Conservation (phyloP, 1,140 invertebrate genomes). For the Lasioglossum baleicum region DNA sequence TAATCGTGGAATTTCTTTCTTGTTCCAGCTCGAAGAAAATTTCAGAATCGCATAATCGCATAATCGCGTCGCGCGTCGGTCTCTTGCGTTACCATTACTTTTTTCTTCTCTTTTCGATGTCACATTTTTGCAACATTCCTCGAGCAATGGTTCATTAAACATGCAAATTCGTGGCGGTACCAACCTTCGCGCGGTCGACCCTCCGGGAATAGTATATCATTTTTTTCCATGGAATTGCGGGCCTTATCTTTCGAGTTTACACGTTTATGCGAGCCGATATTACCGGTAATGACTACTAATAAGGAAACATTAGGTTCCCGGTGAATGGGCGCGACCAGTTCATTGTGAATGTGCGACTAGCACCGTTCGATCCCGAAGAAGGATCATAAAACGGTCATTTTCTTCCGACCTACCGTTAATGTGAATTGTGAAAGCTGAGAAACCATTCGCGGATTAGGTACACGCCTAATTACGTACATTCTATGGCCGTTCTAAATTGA, state of each 20-base stretch:
- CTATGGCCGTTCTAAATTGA: too few species aligned
- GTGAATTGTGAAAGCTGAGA: neutral
- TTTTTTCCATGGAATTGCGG: neutral
- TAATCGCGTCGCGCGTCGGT: too few species aligned
- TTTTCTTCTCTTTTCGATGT: neutral
- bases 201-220: neutral
- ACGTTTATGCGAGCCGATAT: neutral
- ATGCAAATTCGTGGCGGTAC: constrained; percentile 29
- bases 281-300: neutral
- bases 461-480: too few species aligned
- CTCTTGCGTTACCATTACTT: neutral
- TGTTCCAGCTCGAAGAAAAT: neutral
- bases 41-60: too few species aligned
- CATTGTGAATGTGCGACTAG: neutral
- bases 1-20: neutral
- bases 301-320: neutral
- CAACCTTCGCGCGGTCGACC: neutral
- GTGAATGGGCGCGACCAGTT: neutral
- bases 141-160: constrained; percentile 25
- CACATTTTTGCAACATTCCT: neutral
- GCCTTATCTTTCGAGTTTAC: neutral
- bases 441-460: too few species aligned
- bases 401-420: neutral
- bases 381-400: too few species aligned
- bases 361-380: too few species aligned